Evolutionary conservation across 2,797 vertebrate genomes (phyloP).

Genomic region (Psittacula derbiana): DNA sequence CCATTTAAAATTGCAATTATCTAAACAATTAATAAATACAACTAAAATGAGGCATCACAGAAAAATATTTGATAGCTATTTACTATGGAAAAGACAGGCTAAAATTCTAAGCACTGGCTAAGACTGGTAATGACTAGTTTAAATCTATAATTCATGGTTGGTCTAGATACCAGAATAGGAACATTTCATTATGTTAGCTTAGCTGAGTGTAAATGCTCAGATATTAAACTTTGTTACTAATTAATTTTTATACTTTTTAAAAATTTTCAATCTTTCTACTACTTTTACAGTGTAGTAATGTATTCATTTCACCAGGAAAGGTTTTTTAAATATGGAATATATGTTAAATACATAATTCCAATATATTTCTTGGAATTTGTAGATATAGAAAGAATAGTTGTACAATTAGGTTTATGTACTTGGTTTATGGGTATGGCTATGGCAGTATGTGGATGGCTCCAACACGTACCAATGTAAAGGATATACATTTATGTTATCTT

Average conservation of each 20-base stretch:
- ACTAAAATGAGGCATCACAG: not conserved
- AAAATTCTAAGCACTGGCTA: not conserved
- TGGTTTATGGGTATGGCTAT: not conserved
- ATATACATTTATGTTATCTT: not conserved
- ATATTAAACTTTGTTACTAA: not conserved
- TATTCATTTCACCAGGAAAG: not conserved
- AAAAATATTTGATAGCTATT: not conserved
- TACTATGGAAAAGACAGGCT: not conserved
- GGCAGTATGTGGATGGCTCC: not conserved
- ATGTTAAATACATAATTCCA: not conserved
- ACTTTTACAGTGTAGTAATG: not conserved
- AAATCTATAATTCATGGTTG: not conserved
- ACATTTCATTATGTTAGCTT: not conserved
- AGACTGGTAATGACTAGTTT: not conserved
- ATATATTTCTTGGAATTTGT: not conserved
- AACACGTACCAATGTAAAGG: not conserved
- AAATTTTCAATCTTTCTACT: not conserved
- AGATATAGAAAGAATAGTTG: not conserved
- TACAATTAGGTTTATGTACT: not conserved
- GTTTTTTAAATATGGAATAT: not conserved
- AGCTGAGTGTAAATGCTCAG: not conserved
- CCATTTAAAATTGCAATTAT: slow-evolving; percentile 59
- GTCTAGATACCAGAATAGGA: not conserved
- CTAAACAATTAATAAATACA: slow-evolving; percentile 71
- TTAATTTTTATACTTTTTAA: not conserved